Conservation (phyloP, 2,797 vertebrate genomes). For the Champsocephalus gunnari region DNA sequence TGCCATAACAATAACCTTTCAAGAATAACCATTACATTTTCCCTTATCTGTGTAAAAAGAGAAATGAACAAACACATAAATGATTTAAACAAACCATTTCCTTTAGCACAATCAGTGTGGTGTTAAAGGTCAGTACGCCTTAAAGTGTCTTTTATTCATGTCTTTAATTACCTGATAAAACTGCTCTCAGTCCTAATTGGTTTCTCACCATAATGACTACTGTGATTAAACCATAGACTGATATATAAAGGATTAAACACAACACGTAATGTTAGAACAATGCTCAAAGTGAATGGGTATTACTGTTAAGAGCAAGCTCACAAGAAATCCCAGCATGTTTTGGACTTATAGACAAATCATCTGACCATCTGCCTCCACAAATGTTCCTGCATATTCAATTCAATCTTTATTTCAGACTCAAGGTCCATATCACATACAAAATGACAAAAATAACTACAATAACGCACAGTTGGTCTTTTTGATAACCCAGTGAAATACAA, state of each 20-base stretch:
- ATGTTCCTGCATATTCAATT: neutral
- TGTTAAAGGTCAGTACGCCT: neutral
- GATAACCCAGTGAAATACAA: too few species aligned
- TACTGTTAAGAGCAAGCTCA: too few species aligned
- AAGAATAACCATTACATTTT: neutral
- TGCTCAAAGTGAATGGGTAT: neutral
- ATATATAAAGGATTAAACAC: neutral
- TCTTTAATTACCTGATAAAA: slow-evolving; percentile 1
- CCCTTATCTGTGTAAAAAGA: neutral
- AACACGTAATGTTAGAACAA: slow-evolving; percentile 4
- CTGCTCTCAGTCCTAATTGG: neutral
- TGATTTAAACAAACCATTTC: neutral
- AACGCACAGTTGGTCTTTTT: too few species aligned
- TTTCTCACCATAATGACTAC: neutral
- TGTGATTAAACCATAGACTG: neutral
- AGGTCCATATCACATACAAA: too few species aligned
- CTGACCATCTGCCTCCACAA: slow-evolving; percentile 12
- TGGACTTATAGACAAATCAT: slow-evolving; percentile 5
- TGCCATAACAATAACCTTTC: slow-evolving; percentile 5
- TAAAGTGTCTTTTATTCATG: neutral
- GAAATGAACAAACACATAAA: neutral
- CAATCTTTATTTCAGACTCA: too few species aligned
- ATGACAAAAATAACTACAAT: too few species aligned
- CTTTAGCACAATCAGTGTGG: neutral
- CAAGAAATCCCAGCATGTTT: neutral